A percentile compares a stretch with the other conserved stretches of the same genome.
phyloP scores from a whole-genome alignment of 2,113 vertebrate species.

The Hemiscyllium ocellatum region DNA sequence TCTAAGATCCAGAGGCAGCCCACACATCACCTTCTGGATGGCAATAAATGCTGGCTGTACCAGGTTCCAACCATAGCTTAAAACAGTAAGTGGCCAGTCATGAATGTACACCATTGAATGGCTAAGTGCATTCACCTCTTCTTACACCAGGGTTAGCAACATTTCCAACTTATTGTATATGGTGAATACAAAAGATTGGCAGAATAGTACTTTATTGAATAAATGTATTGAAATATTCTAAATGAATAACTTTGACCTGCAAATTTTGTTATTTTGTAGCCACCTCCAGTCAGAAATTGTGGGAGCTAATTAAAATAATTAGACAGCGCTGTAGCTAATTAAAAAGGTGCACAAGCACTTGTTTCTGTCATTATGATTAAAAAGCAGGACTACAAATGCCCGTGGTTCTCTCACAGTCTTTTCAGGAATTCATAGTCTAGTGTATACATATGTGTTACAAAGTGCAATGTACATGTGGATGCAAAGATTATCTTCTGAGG shows the following conservation, averaged over 20 bases:
- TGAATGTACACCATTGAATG: too few relatives aligned
- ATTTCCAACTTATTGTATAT: not conserved
- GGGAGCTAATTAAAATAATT: constrained; percentile 45
- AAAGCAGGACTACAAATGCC: constrained; percentile 38
- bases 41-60: not conserved
- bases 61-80: too few relatives aligned
- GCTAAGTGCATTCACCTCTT: not conserved
- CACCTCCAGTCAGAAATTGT: constrained; percentile 37
- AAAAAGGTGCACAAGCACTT: constrained; percentile 32
- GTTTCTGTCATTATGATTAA: constrained; percentile 43
- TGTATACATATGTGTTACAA: constrained; percentile 7
- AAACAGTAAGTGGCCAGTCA: not conserved
- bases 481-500: not conserved
- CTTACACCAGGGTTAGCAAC: not conserved
- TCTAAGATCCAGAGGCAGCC: not conserved
- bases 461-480: not conserved
- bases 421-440: constrained; percentile 38
- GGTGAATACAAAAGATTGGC: not conserved
- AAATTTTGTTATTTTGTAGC: constrained; percentile 37
- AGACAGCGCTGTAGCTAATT: constrained; percentile 42
- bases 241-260: constrained; percentile 39
- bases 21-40: not conserved
- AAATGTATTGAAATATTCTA: not conserved
- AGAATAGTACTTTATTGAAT: not conserved
- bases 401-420: constrained; percentile 40